Conservation (phyloP, 2,113 vertebrate species). For the Glareola pratincola region DNA sequence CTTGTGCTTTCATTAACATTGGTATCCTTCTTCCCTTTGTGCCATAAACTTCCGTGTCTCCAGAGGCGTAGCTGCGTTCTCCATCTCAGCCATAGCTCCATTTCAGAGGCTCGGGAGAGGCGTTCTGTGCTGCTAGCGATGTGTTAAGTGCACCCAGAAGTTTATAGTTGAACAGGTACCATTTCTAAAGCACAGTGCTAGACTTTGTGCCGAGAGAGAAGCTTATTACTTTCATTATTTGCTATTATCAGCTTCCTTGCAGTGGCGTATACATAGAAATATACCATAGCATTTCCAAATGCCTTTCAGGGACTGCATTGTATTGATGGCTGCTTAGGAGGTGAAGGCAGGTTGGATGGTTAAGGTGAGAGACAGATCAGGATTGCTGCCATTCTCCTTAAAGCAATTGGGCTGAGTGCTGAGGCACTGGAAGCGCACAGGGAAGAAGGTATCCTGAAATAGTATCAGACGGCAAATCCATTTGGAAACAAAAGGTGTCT, state of each 20-base stretch:
- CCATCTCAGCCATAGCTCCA: not conserved
- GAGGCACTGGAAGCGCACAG: not conserved
- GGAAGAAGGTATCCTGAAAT: not conserved
- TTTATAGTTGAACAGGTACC: not conserved
- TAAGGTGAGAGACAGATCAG: not conserved
- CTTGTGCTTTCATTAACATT: not conserved
- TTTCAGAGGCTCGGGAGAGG: not conserved
- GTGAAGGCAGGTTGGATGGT: not conserved
- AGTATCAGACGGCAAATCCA: not conserved
- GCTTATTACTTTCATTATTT: not conserved
- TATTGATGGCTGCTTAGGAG: not conserved
- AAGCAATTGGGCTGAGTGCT: not conserved
- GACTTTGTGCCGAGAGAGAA: not conserved
- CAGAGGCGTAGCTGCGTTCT: not conserved
- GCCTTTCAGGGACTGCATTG: not conserved
- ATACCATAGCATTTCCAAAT: not conserved
- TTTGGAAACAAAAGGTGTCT: conserved; percentile 34
- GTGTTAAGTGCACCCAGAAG: not conserved
- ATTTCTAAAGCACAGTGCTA: not conserved
- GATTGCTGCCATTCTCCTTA: not conserved
- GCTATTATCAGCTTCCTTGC: not conserved
- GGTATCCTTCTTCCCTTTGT: not conserved
- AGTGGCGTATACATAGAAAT: not conserved
- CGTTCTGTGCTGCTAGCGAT: not conserved
- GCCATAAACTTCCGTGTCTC: not conserved